Evolutionary conservation across 2,113 vertebrate species (phyloP), one percentile per base, ranked within the genome.

Genomic region (Macquaria ambigua): DNA sequence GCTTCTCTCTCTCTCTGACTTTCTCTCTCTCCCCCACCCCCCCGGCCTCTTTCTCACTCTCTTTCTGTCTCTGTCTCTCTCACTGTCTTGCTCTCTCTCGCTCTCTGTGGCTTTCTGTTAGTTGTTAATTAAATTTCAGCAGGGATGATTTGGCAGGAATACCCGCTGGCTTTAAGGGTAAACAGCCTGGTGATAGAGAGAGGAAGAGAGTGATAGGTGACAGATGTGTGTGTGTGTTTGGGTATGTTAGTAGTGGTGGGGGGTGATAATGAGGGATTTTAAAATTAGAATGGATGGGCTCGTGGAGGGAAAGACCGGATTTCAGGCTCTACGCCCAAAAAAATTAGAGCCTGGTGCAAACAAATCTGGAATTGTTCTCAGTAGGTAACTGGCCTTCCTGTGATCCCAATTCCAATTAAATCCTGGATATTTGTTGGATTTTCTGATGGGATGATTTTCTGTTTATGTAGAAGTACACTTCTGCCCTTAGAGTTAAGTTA

Each of bases 101-200:
- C 56, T 72, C 71, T 83, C 86, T 55, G 20, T 43, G 37, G 83
- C 73, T 86, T 86, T 92, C 86, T 61, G 83, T 91, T 90, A 87
- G 79, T 86, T 89, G 86, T 93, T 95, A 94, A 95, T 95, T 95
- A 94, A 87, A 94, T 94, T 94, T 93, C 92, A 91, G 85, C 91
- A 81, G 84, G 92, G 87, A 90, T 85, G 85, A 92, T 91, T 93
- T 88, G 90, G 87, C 87, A 87, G 87, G 71, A 87, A 91, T 92
- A 91, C 79, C 88, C 76, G 69, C 86, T 83, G 86, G 83, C 88
- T 90, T 87, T 90, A 92, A 92, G 81, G 86, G 86, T 90, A 92
- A 92, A 93, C 89, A 93, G 88, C 67, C 79, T 79, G 85, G 83
- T 83, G 83, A 89, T 73, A 73, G 83, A 89, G 82, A 83, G 79